Percentiles rank a stretch among this genome's conserved stretches.
Evolutionary conservation across 2,113 vertebrate genomes (phyloP).

Genomic region (Ctenodactylus gundi): DNA sequence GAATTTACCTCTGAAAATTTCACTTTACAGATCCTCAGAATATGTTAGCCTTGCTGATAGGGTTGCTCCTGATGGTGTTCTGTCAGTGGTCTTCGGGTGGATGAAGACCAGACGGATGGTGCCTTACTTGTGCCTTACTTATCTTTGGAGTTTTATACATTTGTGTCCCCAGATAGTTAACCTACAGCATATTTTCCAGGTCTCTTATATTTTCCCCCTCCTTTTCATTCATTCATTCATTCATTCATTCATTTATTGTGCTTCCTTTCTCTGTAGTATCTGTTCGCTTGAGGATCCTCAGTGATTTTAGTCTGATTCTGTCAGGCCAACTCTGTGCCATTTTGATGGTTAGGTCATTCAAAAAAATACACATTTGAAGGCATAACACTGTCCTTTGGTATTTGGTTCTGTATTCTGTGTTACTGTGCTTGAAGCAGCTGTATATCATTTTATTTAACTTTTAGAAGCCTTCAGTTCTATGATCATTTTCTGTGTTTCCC

Average conservation of each 20-base stretch:
- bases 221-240: not conserved
- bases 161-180: not conserved
- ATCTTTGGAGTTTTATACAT: not conserved
- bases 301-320: not conserved
- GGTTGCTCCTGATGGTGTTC: not conserved
- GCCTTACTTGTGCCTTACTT: not conserved
- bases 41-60: not conserved
- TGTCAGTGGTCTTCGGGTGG: not conserved
- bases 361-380: not conserved
- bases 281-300: not conserved
- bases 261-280: conserved; percentile 1
- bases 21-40: not conserved
- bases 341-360: not conserved
- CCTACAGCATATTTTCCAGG: not conserved
- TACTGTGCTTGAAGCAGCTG: not conserved
- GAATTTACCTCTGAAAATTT: not conserved
- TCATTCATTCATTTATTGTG: not conserved
- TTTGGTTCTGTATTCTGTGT: not conserved
- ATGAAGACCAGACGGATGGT: not conserved
- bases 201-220: not conserved
- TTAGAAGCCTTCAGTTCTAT: conserved; percentile 43
- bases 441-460: not conserved
- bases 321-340: not conserved
- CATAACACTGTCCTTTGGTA: not conserved
- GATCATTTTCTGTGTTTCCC: conserved; percentile 23